Evolutionary conservation across 2,888 invertebrate genomes (phyloP).

Genomic region (Nephrocerus scutellatus): DNA sequence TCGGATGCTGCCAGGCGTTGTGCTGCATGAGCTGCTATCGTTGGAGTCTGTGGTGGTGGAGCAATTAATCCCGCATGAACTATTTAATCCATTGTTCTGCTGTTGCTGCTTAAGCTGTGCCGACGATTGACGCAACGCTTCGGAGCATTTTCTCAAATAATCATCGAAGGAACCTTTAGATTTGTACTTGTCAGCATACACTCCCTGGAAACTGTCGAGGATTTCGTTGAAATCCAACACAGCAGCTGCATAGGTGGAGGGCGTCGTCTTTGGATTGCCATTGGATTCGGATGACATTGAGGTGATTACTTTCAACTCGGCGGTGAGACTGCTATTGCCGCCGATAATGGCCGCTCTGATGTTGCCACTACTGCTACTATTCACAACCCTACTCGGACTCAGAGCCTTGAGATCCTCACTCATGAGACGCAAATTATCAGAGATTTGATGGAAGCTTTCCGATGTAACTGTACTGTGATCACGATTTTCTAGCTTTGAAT

Average conservation of each 20-base stretch:
- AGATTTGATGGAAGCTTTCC: constrained; percentile 46
- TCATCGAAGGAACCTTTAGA: constrained; percentile 46
- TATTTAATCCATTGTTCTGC: constrained; percentile 17
- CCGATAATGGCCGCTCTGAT: constrained; percentile 27
- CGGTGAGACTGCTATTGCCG: constrained; percentile 21
- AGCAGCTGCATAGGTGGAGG: constrained; percentile 35
- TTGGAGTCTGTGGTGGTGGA: constrained; percentile 30
- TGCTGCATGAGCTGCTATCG: constrained; percentile 43
- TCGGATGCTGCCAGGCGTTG: constrained; percentile 59
- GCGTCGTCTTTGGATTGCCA: no score
- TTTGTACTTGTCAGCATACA: constrained; percentile 47
- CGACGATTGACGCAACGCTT: constrained; percentile 45
- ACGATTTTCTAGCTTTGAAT: constrained; percentile 29
- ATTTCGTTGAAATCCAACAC: constrained; percentile 46
- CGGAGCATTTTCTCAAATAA: constrained; percentile 46
- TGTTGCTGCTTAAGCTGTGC: constrained; percentile 40
- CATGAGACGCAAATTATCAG: constrained; percentile 46
- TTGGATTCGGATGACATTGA: no score
- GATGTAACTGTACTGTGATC: constrained; percentile 43
- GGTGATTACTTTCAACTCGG: constrained; percentile 32
- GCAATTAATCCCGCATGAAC: constrained; percentile 28
- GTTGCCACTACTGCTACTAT: constrained; percentile 30
- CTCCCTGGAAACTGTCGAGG: constrained; percentile 45
- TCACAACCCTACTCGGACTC: constrained; percentile 37
- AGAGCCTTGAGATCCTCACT: constrained; percentile 45